phyloP scores from a whole-genome alignment of 2,113 vertebrate genomes.

The Tyto alba region DNA sequence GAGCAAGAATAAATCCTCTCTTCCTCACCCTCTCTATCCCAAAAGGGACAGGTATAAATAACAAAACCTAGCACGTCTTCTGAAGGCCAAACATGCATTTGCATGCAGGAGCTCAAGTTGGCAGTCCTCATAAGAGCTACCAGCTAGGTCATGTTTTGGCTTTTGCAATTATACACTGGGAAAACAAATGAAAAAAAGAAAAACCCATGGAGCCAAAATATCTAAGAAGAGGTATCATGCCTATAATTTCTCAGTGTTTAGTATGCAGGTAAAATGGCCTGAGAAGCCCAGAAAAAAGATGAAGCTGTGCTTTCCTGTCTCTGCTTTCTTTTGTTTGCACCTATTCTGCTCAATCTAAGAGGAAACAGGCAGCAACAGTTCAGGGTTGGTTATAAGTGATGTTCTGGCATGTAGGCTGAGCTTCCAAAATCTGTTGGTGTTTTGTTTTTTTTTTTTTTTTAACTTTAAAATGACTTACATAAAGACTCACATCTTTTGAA shows the following conservation, averaged over 20 bases:
- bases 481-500: background rate
- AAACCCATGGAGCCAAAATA: background rate
- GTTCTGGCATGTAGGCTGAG: background rate
- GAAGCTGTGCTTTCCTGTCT: background rate
- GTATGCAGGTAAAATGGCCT: background rate
- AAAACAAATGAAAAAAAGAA: background rate
- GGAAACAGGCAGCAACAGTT: too few species aligned
- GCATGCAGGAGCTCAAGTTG: background rate
- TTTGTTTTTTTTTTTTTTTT: too few species aligned
- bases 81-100: background rate
- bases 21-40: background rate
- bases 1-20: background rate
- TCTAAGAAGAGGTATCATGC: too few species aligned
- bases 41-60: background rate
- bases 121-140: background rate
- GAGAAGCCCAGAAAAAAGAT: background rate
- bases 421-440: background rate
- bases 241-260: too few species aligned
- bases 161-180: background rate
- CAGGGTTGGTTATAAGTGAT: rapidly evolving
- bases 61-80: background rate
- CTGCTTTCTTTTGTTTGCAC: background rate
- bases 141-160: too few species aligned
- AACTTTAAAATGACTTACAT: background rate
- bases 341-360: background rate